Evolutionary conservation across 2,888 invertebrate species (phyloP), one percentile per base, ranked within the genome.

Genomic region (Scaptomyza cyrtandrae): DNA sequence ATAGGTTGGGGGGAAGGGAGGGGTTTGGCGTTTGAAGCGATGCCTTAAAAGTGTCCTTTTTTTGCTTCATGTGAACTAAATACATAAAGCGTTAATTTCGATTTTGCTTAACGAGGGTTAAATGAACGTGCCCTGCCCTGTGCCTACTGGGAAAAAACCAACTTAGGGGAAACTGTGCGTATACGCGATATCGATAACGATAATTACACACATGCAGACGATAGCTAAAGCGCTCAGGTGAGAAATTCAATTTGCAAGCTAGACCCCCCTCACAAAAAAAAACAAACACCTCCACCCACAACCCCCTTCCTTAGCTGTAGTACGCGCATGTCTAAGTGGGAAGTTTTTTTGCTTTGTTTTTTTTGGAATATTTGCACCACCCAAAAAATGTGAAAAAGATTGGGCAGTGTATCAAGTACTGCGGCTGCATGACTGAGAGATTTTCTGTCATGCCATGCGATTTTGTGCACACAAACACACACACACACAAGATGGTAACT

Each of bases 11-110:
- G 10, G 9, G 6, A 29, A 29, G 27, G 27, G 27, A 6, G 43
- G 13, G 19, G 10, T 11, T 6, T 24, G 7, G 27, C 31, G 19
- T 50, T 41, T 2, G 65, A 73, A 77, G 77, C 78, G 65, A 73
- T 79, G 77, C 78, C 84, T 86, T 80, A 79, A 86, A 89, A 89
- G 89, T 89, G 86, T 89, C 78, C 79, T 75, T 78, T 77, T 82
- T 72, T 75, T 75, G 67, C 19, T 46, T 37, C 41, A 61, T 59
- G 68, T 68, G 80, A 63, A 80, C 83, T 80, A 86, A 82, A 71
- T 69, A 74, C 67, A 71, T 71, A 80, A 80, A 77, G 83, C 86
- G 83, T 83, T 86, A 83, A 83, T 83, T 83, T 83, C 80, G 86
- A 83, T 80, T 74, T 83, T 86, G 83, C 72, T 69, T 83, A 83